Percentiles rank a stretch among this genome's conserved stretches.
These are phyloP conservation scores for Scophthalmus maximus DNA, from an alignment of 2,113 vertebrate species.

Conservation along the genomic window DNA sequence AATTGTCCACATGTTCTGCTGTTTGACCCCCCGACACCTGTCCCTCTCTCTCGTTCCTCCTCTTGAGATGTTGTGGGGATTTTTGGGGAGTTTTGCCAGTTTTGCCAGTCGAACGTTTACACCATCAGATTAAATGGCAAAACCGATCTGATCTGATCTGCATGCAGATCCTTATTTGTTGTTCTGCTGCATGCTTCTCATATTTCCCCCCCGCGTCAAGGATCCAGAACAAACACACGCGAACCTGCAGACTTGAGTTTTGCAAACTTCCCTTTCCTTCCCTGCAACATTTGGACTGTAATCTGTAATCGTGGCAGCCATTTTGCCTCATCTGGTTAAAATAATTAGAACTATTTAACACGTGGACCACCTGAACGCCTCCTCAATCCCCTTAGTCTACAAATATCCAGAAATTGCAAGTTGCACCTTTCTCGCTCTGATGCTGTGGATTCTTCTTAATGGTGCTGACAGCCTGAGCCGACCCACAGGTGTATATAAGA, in stretches of 20 bases:
- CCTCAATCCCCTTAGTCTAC: neutral
- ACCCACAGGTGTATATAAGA: constrained; percentile 26
- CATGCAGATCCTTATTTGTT: neutral
- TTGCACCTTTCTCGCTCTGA: neutral
- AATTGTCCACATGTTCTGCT: neutral
- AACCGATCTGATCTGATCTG: neutral
- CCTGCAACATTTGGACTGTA: neutral
- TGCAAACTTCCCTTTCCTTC: too few relatives aligned
- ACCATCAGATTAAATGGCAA: neutral
- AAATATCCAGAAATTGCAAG: neutral
- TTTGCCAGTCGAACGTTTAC: neutral
- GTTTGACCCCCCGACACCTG: constrained; percentile 11
- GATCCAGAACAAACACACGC: neutral
- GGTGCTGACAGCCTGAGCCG: constrained; percentile 1
- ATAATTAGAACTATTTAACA: too few relatives aligned
- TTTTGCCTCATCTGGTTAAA: too few relatives aligned
- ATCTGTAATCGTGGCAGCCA: too few relatives aligned
- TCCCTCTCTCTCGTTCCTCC: constrained; percentile 18
- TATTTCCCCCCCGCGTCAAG: neutral
- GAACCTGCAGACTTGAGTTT: neutral
- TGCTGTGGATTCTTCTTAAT: neutral
- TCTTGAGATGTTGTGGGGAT: neutral
- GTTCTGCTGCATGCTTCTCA: constrained; percentile 1
- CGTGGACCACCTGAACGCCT: neutral
- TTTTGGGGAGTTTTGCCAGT: neutral